These are phyloP conservation scores for Lordiphosa andalusiaca DNA, from an alignment of 2,888 invertebrate species.

Conservation along the genomic window DNA sequence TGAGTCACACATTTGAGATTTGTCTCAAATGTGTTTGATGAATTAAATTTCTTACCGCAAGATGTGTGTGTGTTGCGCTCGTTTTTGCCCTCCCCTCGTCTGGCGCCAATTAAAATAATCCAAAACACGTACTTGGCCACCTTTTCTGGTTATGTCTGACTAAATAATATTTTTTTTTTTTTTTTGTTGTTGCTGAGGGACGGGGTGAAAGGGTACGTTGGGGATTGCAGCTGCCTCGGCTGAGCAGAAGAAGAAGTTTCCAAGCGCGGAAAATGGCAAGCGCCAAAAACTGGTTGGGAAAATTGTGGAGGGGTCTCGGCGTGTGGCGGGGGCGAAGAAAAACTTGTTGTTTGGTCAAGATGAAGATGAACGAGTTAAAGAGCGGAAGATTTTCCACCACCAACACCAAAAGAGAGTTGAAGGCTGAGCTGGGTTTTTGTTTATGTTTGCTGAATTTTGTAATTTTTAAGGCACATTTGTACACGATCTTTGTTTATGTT, in stretches of 20 bases:
- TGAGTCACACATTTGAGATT: constrained; percentile 22
- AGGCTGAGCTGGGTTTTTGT: constrained; percentile 52
- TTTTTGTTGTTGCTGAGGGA: neutral
- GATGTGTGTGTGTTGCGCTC: constrained; percentile 5
- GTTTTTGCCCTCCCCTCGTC: constrained; percentile 3
- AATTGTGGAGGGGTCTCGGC: constrained; percentile 30
- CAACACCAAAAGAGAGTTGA: constrained; percentile 29
- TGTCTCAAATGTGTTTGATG: constrained; percentile 13
- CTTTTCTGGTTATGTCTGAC: constrained; percentile 11
- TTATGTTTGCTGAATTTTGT: constrained; percentile 61
- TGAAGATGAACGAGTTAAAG: constrained; percentile 5
- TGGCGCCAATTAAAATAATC: constrained; percentile 61
- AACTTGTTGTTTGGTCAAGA: constrained; percentile 60
- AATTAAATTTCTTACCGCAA: constrained; percentile 33
- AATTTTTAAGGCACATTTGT: constrained; percentile 61
- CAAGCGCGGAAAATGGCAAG: constrained; percentile 71
- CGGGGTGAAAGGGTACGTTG: constrained; percentile 1
- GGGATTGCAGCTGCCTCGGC: constrained; percentile 28
- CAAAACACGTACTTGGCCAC: constrained; percentile 59
- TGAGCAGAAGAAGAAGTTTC: constrained; percentile 28
- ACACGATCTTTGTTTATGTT: constrained; percentile 43
- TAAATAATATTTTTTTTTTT: neutral
- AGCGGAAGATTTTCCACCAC: no score
- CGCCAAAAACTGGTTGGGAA: constrained; percentile 70
- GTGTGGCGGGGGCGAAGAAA: constrained; percentile 28